Base-by-base conservation (phyloP, 2,113 vertebrate genomes). In the Apteryx owenii region DNA sequence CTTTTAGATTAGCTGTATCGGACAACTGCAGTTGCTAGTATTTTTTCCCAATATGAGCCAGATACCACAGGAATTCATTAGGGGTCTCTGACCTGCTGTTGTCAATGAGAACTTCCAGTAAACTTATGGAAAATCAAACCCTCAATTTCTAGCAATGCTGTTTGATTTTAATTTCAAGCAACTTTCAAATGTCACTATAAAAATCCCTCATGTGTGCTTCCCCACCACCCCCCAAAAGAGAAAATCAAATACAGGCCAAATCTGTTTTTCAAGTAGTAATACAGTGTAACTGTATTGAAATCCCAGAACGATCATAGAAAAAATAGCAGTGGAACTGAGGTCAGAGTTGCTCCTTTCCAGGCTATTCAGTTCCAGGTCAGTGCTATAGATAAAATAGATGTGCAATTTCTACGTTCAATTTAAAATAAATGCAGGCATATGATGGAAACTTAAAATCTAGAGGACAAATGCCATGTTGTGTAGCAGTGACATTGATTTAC, bases 151-250 rank as follows among this genome's bases (percentile, higher is more conserved):
- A 76, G 19, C 11, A 25, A 38, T 61, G 19, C 29, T 26, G 54
- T 46, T 77, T 95, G n/a, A 50, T 91, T 94, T 84, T 79, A 76
- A 94, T 90, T 79, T 90, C 53, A 26, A 65, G 15, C 42, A 22
- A 26, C 77, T 87, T 92, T 56, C 65, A 81, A 42, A 64, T 68
- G 19, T 76, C 65, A 13, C 51, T 56, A 4, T 62, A 94, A 70
- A 17, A 78, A 31, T 53, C 44, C 13, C 12, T 90, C n/a, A 7
- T n/a, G 6, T n/a, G 60, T 61, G 26, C 50, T 66, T 88, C n/a
- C 42, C 19, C 44, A 29, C 17, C 21, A 31, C 26, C 51, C 56
- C n/a, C 33, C 42, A 61, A 18, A 89, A 92, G 62, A 88, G 18
- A 80, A 88, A 79, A 73, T 51, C 31, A 71, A 91, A 89, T n/a